Evolutionary conservation across 2,888 invertebrate genomes (phyloP).

Genomic region (Acrobasis suavella): DNA sequence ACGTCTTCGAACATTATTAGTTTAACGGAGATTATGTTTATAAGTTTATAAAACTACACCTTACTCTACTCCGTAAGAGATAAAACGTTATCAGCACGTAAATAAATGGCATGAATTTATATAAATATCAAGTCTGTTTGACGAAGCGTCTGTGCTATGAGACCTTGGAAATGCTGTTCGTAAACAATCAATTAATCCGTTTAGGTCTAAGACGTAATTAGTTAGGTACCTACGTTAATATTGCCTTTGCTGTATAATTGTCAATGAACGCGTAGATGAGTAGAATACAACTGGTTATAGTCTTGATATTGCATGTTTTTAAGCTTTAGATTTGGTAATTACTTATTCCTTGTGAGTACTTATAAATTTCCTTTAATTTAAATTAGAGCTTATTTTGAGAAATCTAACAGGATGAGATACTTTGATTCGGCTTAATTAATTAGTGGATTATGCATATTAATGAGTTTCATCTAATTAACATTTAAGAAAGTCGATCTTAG

Average conservation of each 20-base stretch:
- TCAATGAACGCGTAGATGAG: background rate
- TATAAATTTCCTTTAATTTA: background rate
- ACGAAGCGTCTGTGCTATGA: background rate
- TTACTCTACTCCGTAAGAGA: no score
- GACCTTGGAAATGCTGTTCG: background rate
- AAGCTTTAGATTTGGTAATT: no score
- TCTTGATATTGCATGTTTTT: no score
- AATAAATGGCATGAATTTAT: no score
- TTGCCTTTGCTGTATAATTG: background rate
- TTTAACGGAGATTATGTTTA: no score
- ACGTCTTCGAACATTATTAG: no score
- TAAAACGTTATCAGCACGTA: no score
- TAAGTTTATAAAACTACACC: no score
- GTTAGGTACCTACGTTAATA: no score
- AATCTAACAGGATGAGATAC: background rate
- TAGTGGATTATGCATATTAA: constrained; percentile 16
- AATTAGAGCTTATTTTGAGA: background rate
- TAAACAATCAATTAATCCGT: background rate
- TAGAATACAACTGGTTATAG: background rate
- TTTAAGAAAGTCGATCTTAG: constrained; percentile 15
- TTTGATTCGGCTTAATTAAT: constrained; percentile 16
- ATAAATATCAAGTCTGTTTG: background rate
- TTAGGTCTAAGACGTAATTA: background rate
- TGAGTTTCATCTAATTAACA: background rate
- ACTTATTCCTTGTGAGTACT: no score